Evolutionary conservation across 1,140 invertebrate genomes (phyloP), one percentile per base, ranked within the genome.

Genomic region (Temnothorax longispinosus): DNA sequence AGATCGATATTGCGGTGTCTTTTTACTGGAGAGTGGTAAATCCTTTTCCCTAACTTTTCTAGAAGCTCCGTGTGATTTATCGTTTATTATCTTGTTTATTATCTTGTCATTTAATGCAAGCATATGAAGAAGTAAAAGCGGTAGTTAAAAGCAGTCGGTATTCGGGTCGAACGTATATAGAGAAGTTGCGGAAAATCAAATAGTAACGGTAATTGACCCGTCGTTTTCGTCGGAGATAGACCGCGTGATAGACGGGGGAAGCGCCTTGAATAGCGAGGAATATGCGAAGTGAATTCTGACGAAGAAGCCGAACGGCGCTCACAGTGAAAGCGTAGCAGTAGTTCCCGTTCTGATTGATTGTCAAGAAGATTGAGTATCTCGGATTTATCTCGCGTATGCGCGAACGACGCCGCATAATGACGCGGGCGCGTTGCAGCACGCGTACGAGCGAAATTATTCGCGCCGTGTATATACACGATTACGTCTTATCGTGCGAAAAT

Each of bases 271-370:
- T 35, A 35, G 32, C 77, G 47, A 67, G 60, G 27, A 21, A 67
- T 13, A 18, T 21, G 50, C n/a, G 35, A 54, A 32, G 35, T 21
- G 60, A 69, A 69, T 54, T 50, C 62, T 6, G 32, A 69, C 32
- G 44, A 76, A 76, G 50, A 54, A 38, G 32, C 38, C 27, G 56
- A 32, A 32, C 60, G 41, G 60, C n/a, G 76, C 44, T 52, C 78
- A 6, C 47, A 75, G 88, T 81, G 88, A 89, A 89, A 89, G 88
- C 84, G 84, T 81, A 77, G 75, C 88, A 74, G 88, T 62, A 64
- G 76, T 89, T 89, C 56, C 41, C 75, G 38, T 32, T 65, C 35
- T 89, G 88, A 89, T 89, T 89, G 84, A 89, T 89, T 75, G 88
- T 72, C 76, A 52, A 52, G 88, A 62, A 89, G 88, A 89, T 89